Base-by-base conservation (phyloP, 2,113 vertebrate species). In the Osmerus mordax region DNA sequence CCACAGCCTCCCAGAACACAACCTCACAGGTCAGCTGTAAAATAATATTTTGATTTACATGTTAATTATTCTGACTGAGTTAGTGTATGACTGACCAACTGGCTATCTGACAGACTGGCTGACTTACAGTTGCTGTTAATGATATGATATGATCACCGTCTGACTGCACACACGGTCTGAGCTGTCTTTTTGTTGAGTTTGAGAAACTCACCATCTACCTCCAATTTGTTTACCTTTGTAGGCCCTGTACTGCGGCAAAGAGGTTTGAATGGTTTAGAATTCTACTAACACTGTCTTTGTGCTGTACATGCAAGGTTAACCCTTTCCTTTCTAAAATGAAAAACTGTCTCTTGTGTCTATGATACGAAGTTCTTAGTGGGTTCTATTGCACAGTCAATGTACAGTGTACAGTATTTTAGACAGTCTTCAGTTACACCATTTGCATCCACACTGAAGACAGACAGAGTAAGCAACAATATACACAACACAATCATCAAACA, bases 21-120 rank as follows among this genome's bases (percentile, higher is more conserved):
- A 92, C 25, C 61, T 84, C 19, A 83, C 82, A 0, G 93, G 94
- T 95, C 75, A 83, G 87, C 36, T 41, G 6, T 41, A 32, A 32
- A 32, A 32, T 32, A 32, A 4, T 32, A 32, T 41, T 41, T 41
- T 1, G 5, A 41, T 41, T 7, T 9, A 41, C 1, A 9, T 41
- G 36, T 41, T 41, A 41, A 8, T 41, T 65, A 47, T 47, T 47
- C 3, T 65, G 36, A 41, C 11, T 65, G 36, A 41, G 32, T n/a
- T 7, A 51, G 36, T 51, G 18, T 51, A 32, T 66, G n/a, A 66
- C 18, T 51, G 65, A 51, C 65, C 41, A 21, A 13, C 21, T 7
- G 53, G 12, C 23, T 55, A 55, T 56, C n/a, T 56, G 15, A 56
- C 12, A 55, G 53, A 18, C 14, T 55, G 53, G 2, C 3, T 18